Percentiles rank a stretch among this genome's conserved stretches.
Conservation (phyloP, 1,140 invertebrate species). For the Nasonia giraulti region DNA sequence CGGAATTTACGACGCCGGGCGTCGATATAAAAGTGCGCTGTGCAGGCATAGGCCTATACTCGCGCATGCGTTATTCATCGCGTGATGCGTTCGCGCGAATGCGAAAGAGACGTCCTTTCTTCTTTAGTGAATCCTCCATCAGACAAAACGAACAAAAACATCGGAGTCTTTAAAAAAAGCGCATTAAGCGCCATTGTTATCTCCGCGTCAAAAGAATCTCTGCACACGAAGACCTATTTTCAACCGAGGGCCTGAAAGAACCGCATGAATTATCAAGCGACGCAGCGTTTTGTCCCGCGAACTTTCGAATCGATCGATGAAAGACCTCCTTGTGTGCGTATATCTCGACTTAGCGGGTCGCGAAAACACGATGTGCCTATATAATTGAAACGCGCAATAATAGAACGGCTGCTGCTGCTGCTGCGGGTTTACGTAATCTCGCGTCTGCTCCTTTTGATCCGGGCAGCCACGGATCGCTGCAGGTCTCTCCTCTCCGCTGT, state of each 20-base stretch:
- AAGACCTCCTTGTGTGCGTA: too few relatives aligned
- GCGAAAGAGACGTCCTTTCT: neutral
- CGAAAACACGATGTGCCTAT: neutral
- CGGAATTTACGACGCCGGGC: too few relatives aligned
- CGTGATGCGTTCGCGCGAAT: neutral
- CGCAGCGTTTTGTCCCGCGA: neutral
- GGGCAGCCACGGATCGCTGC: slow-evolving; percentile 14
- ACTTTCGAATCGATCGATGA: slow-evolving; percentile 39
- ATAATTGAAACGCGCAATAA: neutral
- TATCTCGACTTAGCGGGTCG: too few relatives aligned
- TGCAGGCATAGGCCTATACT: too few relatives aligned
- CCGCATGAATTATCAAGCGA: neutral
- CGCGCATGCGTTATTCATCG: slow-evolving; percentile 15
- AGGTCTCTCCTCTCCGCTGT: neutral
- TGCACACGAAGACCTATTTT: neutral
- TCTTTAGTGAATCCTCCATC: neutral
- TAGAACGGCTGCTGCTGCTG: neutral
- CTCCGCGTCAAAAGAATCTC: neutral
- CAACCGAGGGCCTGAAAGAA: neutral
- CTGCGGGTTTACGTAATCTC: slow-evolving; percentile 31
- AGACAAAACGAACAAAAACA: too few relatives aligned
- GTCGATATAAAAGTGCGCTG: too few relatives aligned
- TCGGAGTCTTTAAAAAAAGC: too few relatives aligned
- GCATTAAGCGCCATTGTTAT: neutral
- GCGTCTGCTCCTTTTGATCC: slow-evolving; percentile 17